phyloP scores from a whole-genome alignment of 2,113 vertebrate species.

The Phyllostomus discolor region DNA sequence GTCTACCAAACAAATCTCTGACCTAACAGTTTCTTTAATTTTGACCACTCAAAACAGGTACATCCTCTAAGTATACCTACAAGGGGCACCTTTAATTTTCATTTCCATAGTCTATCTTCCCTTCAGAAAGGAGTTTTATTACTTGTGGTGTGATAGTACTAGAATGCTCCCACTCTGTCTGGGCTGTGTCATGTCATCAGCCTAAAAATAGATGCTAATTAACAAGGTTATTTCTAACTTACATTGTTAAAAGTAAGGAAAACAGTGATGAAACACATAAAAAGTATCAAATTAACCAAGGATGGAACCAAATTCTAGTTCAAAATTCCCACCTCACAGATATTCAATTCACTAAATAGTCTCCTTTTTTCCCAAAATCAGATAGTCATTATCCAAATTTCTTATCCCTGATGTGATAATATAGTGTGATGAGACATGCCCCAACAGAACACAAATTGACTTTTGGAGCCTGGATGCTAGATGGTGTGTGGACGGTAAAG shows the following conservation, averaged over 20 bases:
- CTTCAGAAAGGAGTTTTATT: not conserved
- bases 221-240: conserved; percentile 74
- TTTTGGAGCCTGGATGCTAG: conserved; percentile 76
- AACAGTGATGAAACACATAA: conserved; percentile 59
- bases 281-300: conserved; percentile 72
- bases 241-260: conserved; percentile 67
- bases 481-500: conserved; percentile 75
- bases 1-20: not conserved
- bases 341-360: conserved; percentile 73
- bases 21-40: not conserved
- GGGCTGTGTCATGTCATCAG: conserved; percentile 67
- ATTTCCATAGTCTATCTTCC: conserved; percentile 7
- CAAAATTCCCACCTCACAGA: conserved; percentile 74
- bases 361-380: conserved; percentile 74
- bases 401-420: conserved; percentile 83
- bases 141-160: conserved; percentile 37
- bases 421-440: conserved; percentile 84
- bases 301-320: conserved; percentile 70
- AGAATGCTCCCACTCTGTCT: conserved; percentile 65
- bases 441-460: conserved; percentile 85
- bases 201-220: conserved; percentile 74
- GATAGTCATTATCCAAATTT: conserved; percentile 87
- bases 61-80: not conserved
- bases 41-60: not conserved
- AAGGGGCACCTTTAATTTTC: not conserved